A percentile compares a stretch with the other conserved stretches of the same genome.
Evolutionary conservation across 2,113 vertebrate genomes (phyloP).

Genomic region (Arizona elegans): DNA sequence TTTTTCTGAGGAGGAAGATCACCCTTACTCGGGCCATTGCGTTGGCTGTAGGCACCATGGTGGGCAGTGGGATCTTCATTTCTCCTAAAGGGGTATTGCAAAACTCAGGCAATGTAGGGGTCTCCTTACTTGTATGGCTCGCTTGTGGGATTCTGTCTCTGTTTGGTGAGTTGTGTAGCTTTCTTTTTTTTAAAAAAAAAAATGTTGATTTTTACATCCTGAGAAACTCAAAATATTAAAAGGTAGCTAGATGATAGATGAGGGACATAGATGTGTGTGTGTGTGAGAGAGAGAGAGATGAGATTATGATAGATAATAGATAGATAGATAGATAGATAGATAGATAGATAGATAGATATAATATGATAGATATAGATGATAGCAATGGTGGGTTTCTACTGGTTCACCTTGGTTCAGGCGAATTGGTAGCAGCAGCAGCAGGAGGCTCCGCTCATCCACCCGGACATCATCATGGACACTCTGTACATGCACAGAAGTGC

Average conservation of each 20-base stretch:
- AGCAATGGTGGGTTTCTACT: no score
- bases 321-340: no score
- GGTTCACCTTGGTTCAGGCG: no score
- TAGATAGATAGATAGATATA: no score
- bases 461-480: no score
- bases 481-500: no score
- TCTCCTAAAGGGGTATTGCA: constrained; percentile 78
- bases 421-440: no score
- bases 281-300: no score
- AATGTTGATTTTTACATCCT: not conserved
- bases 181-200: not conserved
- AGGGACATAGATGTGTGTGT: not conserved
- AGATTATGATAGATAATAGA: not conserved
- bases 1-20: constrained; percentile 57
- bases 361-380: no score
- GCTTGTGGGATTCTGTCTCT: constrained; percentile 66
- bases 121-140: constrained; percentile 73
- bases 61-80: constrained; percentile 82
- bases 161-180: constrained; percentile 44
- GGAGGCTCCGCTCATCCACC: no score
- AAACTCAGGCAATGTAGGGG: constrained; percentile 77
- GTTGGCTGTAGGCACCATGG: constrained; percentile 67
- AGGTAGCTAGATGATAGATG: not conserved
- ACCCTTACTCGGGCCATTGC: constrained; percentile 56
- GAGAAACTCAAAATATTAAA: not conserved